These are phyloP conservation scores for Boulengeromyrus knoepffleri DNA, from an alignment of 2,113 vertebrate genomes.

Conservation along the genomic window DNA sequence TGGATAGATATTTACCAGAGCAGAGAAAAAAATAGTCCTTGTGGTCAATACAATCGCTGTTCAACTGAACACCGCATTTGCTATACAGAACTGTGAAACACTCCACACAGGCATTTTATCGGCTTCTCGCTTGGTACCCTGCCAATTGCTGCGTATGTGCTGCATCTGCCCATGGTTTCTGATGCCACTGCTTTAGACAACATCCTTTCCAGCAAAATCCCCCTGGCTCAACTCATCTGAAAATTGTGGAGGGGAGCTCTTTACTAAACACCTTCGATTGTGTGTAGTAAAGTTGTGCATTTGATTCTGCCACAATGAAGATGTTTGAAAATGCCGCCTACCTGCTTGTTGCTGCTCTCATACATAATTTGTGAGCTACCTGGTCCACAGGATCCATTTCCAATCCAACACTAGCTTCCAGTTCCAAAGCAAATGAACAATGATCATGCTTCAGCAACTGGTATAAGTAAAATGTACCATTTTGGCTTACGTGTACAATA, in stretches of 20 bases:
- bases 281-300: not conserved
- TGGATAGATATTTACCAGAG: not conserved
- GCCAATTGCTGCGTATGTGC: not conserved
- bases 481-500: not conserved
- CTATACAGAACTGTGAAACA: not conserved
- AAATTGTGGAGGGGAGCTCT: not conserved
- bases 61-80: not conserved
- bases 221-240: not conserved
- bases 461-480: not conserved
- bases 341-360: not conserved
- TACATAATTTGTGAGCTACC: not conserved
- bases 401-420: not conserved
- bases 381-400: not conserved
- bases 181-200: not conserved
- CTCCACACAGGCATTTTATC: not conserved
- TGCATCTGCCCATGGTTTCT: not conserved
- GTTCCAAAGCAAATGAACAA: not conserved
- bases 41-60: not conserved
- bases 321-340: not conserved
- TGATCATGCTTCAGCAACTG: not conserved
- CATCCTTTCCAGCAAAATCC: not conserved
- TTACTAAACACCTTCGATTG: not conserved
- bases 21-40: not conserved
- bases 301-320: not conserved
- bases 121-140: not conserved